These are phyloP conservation scores for Macrotrachela quadricornifera DNA, from an alignment of 1,140 invertebrate genomes.

Conservation along the genomic window DNA sequence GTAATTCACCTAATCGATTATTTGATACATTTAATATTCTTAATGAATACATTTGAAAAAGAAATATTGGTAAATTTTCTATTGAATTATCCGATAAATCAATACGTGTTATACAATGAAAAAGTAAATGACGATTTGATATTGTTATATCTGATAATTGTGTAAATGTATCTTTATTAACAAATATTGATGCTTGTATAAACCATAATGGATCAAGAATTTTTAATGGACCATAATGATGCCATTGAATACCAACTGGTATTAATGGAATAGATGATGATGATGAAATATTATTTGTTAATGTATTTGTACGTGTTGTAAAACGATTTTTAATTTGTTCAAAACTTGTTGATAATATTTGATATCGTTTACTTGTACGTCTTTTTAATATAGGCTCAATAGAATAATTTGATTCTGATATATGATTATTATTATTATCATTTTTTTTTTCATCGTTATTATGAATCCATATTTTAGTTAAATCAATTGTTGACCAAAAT, in stretches of 20 bases:
- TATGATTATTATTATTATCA: too few species aligned
- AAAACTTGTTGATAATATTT: too few species aligned
- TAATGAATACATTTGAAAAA: slow-evolving; percentile 60
- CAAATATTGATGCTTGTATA: slow-evolving; percentile 11
- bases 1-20: slow-evolving; percentile 57
- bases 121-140: slow-evolving; percentile 38
- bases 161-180: slow-evolving; percentile 44
- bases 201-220: slow-evolving; percentile 51
- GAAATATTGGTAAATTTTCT: slow-evolving; percentile 47
- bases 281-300: background rate
- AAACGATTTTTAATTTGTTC: too few species aligned
- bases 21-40: slow-evolving; percentile 58
- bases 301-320: too few species aligned
- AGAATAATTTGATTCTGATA: too few species aligned
- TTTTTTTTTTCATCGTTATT: too few species aligned
- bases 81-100: slow-evolving; percentile 79
- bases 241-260: slow-evolving; percentile 82
- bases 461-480: too few species aligned
- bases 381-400: too few species aligned
- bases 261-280: slow-evolving; percentile 44
- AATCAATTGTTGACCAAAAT: too few species aligned
- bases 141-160: slow-evolving; percentile 40
- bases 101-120: slow-evolving; percentile 71
- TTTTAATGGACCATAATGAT: slow-evolving; percentile 43
- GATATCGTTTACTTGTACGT: too few species aligned